phyloP scores from a whole-genome alignment of 2,888 invertebrate species.

The Epirrita christyi region DNA sequence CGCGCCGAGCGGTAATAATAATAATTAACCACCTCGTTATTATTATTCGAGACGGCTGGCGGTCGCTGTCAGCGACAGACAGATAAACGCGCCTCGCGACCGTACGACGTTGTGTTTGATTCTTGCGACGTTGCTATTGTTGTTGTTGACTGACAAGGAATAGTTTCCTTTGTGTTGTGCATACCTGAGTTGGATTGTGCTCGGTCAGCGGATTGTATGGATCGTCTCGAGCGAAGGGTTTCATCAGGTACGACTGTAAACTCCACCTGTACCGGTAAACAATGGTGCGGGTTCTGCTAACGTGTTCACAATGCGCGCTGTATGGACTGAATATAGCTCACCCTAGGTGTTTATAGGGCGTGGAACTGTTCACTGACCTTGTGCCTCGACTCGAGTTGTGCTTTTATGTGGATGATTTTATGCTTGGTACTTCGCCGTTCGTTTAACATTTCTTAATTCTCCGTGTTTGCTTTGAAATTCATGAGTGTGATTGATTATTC shows the following conservation, averaged over 20 bases:
- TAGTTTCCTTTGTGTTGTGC: conserved; percentile 56
- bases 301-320: conserved; percentile 42
- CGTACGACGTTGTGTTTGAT: conserved; percentile 53
- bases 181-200: conserved; percentile 54
- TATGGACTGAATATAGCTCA: conserved; percentile 40
- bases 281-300: conserved; percentile 53
- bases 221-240: conserved; percentile 46
- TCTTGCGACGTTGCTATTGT: conserved; percentile 47
- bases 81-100: conserved; percentile 63
- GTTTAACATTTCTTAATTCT: not conserved
- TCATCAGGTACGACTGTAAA: conserved; percentile 59
- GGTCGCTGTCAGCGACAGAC: conserved; percentile 58
- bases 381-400: conserved; percentile 35
- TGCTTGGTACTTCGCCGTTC: conserved; percentile 3
- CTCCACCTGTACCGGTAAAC: conserved; percentile 59
- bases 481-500: conserved; percentile 3
- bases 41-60: conserved; percentile 62
- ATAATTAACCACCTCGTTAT: conserved; percentile 74
- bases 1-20: conserved; percentile 68
- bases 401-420: conserved; percentile 11
- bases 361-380: conserved; percentile 59
- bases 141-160: conserved; percentile 57
- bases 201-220: conserved; percentile 57
- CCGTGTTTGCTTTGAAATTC: conserved; percentile 1
- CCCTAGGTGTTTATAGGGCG: conserved; percentile 50